Conservation (phyloP, 2,797 vertebrate genomes). For the Protosalanx chinensis region DNA sequence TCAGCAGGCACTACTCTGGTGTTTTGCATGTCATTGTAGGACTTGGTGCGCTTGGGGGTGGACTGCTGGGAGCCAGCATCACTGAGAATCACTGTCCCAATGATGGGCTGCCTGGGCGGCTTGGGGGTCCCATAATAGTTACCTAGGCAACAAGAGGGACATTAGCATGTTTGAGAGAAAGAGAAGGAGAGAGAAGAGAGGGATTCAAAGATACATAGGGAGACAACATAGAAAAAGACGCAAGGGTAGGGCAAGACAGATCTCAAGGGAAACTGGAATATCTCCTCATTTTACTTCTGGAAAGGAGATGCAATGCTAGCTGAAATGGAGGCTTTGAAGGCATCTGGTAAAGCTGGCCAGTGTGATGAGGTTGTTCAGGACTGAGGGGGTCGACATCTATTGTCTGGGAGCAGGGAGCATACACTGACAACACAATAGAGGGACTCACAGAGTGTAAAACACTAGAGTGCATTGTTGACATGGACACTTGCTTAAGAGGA, state of each 20-base stretch:
- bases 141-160: constrained; percentile 90
- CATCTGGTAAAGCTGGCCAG: constrained; percentile 2
- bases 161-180: constrained; percentile 84
- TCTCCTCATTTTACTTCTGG: constrained; percentile 41
- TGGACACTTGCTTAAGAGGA: background rate
- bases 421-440: constrained; percentile 65
- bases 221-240: constrained; percentile 11
- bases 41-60: constrained; percentile 93
- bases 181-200: constrained; percentile 44
- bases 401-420: constrained; percentile 64
- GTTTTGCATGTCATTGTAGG: constrained; percentile 99
- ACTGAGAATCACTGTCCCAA: constrained; percentile 93
- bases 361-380: background rate
- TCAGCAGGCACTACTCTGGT: constrained; percentile 89
- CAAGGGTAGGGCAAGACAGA: constrained; percentile 9
- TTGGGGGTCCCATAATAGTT: constrained; percentile 99
- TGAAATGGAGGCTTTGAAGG: constrained; percentile 38
- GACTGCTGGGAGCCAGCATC: constrained; percentile 92
- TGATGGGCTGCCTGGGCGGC: constrained; percentile 91
- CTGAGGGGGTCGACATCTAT: constrained; percentile 33
- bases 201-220: constrained; percentile 16
- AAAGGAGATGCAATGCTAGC: constrained; percentile 41
- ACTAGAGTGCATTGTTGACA: background rate
- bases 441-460: constrained; percentile 9
- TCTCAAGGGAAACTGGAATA: constrained; percentile 41